Evolutionary conservation across 2,113 vertebrate species (phyloP).

Genomic region (Toxotes jaculatrix): DNA sequence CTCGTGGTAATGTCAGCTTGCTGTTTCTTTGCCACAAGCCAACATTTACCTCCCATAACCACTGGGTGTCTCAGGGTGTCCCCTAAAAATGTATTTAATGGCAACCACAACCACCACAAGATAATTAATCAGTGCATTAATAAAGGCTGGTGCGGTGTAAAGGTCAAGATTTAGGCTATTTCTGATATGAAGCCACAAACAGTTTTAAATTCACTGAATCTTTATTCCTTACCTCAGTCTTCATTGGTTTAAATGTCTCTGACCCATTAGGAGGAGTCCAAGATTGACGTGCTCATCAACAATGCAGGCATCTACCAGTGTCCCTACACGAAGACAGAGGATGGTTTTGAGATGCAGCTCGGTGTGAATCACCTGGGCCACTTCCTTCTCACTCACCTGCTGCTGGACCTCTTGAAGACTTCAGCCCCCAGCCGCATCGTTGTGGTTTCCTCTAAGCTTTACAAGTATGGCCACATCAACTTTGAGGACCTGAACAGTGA

Average conservation of each 20-base stretch:
- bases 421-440: conserved; percentile 93
- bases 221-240: background rate
- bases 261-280: conserved; percentile 88
- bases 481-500: conserved; percentile 96
- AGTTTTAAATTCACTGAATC: background rate
- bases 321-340: conserved; percentile 92
- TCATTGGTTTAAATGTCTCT: conserved; percentile 28
- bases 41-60: conserved; percentile 20
- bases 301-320: conserved; percentile 96
- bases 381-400: conserved; percentile 94
- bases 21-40: background rate
- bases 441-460: conserved; percentile 95
- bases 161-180: background rate
- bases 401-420: conserved; percentile 91
- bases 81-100: background rate
- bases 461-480: conserved; percentile 95
- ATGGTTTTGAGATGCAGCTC: conserved; percentile 96
- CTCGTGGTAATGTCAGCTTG: background rate
- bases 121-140: background rate
- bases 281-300: conserved; percentile 93
- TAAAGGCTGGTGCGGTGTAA: background rate
- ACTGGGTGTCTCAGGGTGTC: conserved; percentile 36
- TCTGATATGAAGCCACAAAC: background rate
- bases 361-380: conserved; percentile 97
- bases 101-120: background rate